A percentile compares a stretch with the other conserved stretches of the same genome.
Evolutionary conservation across 64 coral and sea anemone genomes (phyloP).

Genomic region (Catalaphyllia jardinei): DNA sequence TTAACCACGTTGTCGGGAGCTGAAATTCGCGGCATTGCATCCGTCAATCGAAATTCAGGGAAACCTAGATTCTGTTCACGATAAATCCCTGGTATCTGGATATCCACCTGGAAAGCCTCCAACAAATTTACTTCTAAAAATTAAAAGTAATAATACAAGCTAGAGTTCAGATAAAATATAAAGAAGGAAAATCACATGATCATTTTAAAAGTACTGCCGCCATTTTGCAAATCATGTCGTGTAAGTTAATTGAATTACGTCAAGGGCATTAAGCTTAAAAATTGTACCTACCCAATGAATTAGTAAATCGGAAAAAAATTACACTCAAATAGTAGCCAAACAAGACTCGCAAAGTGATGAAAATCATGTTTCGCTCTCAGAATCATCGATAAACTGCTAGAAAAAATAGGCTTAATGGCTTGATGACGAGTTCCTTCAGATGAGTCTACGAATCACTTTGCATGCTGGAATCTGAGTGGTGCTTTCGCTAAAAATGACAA

Average conservation of each 20-base stretch:
- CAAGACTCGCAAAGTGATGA: background rate
- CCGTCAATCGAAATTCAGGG: slow-evolving; percentile 6
- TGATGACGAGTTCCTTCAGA: too few species aligned
- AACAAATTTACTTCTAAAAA: background rate
- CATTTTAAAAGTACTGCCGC: too few species aligned
- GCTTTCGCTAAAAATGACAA: background rate
- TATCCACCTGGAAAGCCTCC: background rate
- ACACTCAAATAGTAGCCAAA: background rate
- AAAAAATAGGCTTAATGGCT: too few species aligned
- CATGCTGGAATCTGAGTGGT: background rate
- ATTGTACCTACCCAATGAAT: background rate
- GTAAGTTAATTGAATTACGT: too few species aligned
- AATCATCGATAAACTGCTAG: background rate
- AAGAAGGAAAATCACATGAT: too few species aligned
- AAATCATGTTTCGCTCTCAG: background rate
- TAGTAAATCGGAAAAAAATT: background rate
- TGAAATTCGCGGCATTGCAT: background rate
- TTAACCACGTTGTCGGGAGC: background rate
- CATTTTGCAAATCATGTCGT: too few species aligned
- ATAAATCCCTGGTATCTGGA: background rate
- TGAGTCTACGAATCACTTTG: background rate
- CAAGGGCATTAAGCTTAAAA: too few species aligned
- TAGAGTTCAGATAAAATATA: background rate
- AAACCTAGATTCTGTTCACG: background rate
- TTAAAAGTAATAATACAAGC: background rate